Evolutionary conservation across 1,140 invertebrate genomes (phyloP), one percentile per base, ranked within the genome.

Genomic region (Heliconius eleuchia): DNA sequence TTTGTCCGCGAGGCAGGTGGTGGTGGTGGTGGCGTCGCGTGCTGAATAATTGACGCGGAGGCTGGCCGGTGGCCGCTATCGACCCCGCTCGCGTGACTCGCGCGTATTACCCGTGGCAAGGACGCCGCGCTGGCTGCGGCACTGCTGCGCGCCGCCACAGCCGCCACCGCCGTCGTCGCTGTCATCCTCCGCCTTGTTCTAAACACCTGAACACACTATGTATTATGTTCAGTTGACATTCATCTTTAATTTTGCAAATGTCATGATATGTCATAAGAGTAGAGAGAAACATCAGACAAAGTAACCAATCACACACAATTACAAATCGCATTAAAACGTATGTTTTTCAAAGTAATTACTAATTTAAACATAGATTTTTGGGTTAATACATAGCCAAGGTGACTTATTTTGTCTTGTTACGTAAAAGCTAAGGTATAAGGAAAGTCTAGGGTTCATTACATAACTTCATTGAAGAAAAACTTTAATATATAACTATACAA

Each of bases 21-120:
- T 86, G 88, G 90, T 81, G 85, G 85, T 85, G 89, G 87, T 85
- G 81, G 84, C 79, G 76, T 89, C 84, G 89, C 89, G 89, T 91
- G 90, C 86, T 94, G 91, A 94, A 94, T 94, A 93, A 93, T 94
- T 92, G 88, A 94, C 82, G 87, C 88, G 85, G 88, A 91, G 89
- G 89, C 88, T 92, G 90, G 83, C 84, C 85, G 84, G 80, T 86
- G 86, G 90, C 86, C 87, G 88, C 89, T 92, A 94, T 92, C 91
- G 91, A 94, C 91, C 91, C 84, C 88, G 84, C 84, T 92, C 87
- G 90, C 91, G 91, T 94, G 91, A 91, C 89, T 87, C 82, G 84
- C 86, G 82, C 86, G 85, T 84, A 87, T 89, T 89, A 88, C 77
- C 83, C 84, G 84, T 83, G 83, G 86, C 91, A 91, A 91, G 91